Base-by-base conservation (phyloP, 1,140 invertebrate genomes). In the Sycophila sp. region DNA sequence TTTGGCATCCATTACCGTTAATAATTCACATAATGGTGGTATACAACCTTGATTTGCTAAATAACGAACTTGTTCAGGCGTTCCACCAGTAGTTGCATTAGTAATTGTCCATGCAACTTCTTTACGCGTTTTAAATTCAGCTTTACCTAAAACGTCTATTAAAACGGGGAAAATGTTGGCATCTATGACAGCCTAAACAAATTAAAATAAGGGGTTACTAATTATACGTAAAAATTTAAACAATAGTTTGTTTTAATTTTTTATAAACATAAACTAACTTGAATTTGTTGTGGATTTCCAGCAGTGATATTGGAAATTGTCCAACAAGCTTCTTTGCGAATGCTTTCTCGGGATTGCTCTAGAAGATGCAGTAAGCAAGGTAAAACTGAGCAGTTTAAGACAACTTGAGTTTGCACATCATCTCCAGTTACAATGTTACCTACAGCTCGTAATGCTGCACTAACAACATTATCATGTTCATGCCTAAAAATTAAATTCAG, bases 381-480 rank as follows among this genome's bases (percentile, higher is more conserved):
- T 69, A 99, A 87, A 34, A 95, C 97, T 68, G 91, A 92, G 84
- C 95, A 97, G 87, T 98, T 96, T 4, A 98, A 86, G 63, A 97
- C 92, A 22, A 97, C 92, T 88, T 99, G 97, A 34, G 97, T 99
- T 88, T 99, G 97, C 42, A 93, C 88, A 87, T 99, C 98, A 87
- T 99, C 96, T 8, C 98, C 98, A 1, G 97, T 99, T 4, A 99
- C 97, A 77, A 99, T 98, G 82, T 99, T 99, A 26, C 98, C 98
- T 11, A 99, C 96, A 28, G 97, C 97, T 73, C 97, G 87, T 55
- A 99, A 81, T 19, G 97, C 97, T 34, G 97, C 97, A 51, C 96
- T 96, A n/a, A 98, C 92, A 10, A 99, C 97, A 79, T 92, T 96
- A 49, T 94, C 91, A 78, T 96, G 92, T 69, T 91, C 91, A 86